Base-by-base conservation (phyloP, 37 sponge, comb jelly and placozoan genomes). In the Spongilla lacustris region DNA sequence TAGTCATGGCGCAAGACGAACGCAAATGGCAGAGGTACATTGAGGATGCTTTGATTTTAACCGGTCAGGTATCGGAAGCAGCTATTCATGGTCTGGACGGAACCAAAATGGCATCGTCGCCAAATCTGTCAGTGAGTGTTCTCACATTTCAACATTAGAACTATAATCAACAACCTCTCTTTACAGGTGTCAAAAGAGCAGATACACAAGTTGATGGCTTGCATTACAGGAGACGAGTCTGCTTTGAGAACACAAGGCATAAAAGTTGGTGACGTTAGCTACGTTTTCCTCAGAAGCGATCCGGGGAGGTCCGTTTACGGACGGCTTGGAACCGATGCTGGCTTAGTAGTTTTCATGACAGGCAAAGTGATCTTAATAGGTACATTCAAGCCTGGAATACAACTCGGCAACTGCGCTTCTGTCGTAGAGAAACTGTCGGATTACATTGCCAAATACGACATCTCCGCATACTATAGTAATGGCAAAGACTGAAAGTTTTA, bases 11-110 rank as follows among this genome's bases (percentile, higher is more conserved):
- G 58, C 58, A 58, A 58, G 19, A 17, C 19, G 14, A 58, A 58
- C 58, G 11, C 58, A 78, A 87, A 76, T 95, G 95, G 95, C 92
- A 95, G 37, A 58, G 81, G 32, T 89, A 92, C 83, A 78, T 95
- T 0, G 95, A 95, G 27, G 88, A 91, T n/a, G 87, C 85, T 38
- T 69, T 95, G 26, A 19, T 95, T 14, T 70, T 67, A 32, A 92
- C 95, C 4, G 90, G 89, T n/a, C 87, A 91, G 41, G 95, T 95
- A 37, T 84, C 84, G 1, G 74, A 88, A 68, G 95, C 90, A 19
- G 95, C 92, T n/a, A 95, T 95, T 46, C 82, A 86, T 67, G 93
- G 92, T 0, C 66, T 89, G 36, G 95, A 95, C 46, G 95, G 95
- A 25, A 71, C 49, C 13, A 41, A 71, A 66, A 92, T 92, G 92